Percentiles rank a stretch among this genome's conserved stretches.
These are phyloP conservation scores for Coluber constrictor DNA, from an alignment of 2,797 vertebrate species.

Conservation along the genomic window DNA sequence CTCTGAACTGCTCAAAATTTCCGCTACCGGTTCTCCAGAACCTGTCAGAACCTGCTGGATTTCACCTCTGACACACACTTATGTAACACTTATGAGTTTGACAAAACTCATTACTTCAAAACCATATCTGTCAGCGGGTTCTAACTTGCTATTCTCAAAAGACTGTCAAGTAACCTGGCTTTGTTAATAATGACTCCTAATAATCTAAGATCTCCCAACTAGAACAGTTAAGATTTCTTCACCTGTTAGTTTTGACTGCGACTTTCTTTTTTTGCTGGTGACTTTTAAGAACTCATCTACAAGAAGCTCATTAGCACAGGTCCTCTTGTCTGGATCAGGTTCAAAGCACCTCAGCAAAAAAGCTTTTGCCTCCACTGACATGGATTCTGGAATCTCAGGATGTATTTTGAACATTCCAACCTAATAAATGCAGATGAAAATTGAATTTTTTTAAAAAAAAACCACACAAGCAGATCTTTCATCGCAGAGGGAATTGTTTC, in stretches of 20 bases:
- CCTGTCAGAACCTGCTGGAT: too few species aligned
- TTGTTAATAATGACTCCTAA: not conserved
- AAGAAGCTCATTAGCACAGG: slow-evolving; percentile 89
- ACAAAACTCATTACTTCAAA: not conserved
- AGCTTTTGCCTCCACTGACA: slow-evolving; percentile 94
- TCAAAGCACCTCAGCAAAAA: slow-evolving; percentile 96
- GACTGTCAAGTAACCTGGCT: not conserved
- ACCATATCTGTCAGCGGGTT: not conserved
- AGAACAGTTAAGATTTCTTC: not conserved
- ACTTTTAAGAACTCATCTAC: slow-evolving; percentile 96
- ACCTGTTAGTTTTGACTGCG: slow-evolving; percentile 85
- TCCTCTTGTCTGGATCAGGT: slow-evolving; percentile 89
- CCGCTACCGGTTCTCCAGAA: too few species aligned
- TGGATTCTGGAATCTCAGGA: slow-evolving; percentile 96
- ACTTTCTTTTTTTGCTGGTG: slow-evolving; percentile 91
- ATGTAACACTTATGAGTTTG: not conserved
- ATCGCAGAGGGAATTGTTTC: not conserved
- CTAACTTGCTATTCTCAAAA: not conserved
- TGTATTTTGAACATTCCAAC: slow-evolving; percentile 99
- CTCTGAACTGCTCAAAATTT: too few species aligned
- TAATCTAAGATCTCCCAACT: not conserved
- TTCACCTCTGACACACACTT: not conserved
- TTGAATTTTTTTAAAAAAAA: not conserved
- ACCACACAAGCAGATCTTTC: not conserved
- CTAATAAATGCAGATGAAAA: slow-evolving; percentile 64